A percentile compares a stretch with the other conserved stretches of the same genome.
Evolutionary conservation across 2,113 vertebrate genomes (phyloP).

Genomic region (Ondatra zibethicus): DNA sequence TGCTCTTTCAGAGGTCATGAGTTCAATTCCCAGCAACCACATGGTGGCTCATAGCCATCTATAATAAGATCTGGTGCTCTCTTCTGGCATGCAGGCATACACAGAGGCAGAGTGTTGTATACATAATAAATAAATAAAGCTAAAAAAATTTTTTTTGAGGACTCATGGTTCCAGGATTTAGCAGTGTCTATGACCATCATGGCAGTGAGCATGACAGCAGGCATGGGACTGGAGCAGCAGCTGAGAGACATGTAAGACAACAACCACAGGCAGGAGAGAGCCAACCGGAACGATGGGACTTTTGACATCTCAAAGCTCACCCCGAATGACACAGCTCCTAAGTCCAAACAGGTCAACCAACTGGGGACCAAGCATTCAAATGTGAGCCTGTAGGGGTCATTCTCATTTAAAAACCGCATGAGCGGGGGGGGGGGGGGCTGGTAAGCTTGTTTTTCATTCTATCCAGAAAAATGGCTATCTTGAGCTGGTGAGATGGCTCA

Average conservation of each 20-base stretch:
- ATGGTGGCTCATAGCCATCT: too few relatives aligned
- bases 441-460: not conserved
- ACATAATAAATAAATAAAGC: too few relatives aligned
- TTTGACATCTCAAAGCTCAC: not conserved
- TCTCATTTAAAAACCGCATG: not conserved
- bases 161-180: not conserved
- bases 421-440: rapidly evolving
- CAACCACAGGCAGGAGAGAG: not conserved
- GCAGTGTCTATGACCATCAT: too few relatives aligned
- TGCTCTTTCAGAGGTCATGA: too few relatives aligned
- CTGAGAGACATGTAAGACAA: not conserved
- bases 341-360: not conserved
- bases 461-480: not conserved
- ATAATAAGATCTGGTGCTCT: too few relatives aligned
- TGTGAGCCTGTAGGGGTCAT: not conserved
- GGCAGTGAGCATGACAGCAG: not conserved
- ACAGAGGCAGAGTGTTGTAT: too few relatives aligned
- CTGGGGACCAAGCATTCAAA: not conserved
- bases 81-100: too few relatives aligned
- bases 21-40: too few relatives aligned
- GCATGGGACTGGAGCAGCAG: not conserved
- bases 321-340: not conserved
- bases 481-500: not conserved
- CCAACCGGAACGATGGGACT: not conserved
- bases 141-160: too few relatives aligned